Percentiles rank a stretch among this genome's conserved stretches.
Evolutionary conservation across 1,140 invertebrate genomes (phyloP).

Genomic region (Choristoneura fumiferana): DNA sequence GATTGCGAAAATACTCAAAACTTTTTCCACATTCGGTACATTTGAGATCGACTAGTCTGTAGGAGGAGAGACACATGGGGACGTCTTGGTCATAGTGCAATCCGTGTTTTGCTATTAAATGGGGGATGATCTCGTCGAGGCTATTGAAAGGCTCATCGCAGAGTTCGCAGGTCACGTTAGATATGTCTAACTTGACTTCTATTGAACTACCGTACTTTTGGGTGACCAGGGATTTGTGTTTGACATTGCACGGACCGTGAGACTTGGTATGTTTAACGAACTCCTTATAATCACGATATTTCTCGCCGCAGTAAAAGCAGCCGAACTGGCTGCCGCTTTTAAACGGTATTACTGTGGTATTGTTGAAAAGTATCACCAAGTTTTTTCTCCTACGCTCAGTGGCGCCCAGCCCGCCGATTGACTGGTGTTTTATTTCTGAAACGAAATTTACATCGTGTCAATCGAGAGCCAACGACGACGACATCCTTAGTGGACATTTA

Average conservation of each 20-base stretch:
- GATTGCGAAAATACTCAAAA: conserved; percentile 11
- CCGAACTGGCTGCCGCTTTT: conserved; percentile 19
- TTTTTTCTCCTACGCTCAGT: conserved; percentile 34
- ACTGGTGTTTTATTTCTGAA: conserved; percentile 49
- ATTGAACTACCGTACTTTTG: background rate
- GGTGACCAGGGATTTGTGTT: conserved; percentile 5
- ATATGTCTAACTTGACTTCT: conserved; percentile 24
- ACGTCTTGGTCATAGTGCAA: conserved; percentile 21
- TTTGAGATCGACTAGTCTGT: conserved; percentile 13
- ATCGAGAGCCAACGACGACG: background rate
- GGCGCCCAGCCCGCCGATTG: conserved; percentile 10
- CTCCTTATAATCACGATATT: background rate
- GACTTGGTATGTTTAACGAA: conserved; percentile 24
- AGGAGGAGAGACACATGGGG: background rate
- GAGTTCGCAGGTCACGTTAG: conserved; percentile 21
- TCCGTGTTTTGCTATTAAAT: conserved; percentile 21
- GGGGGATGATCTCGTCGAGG: conserved; percentile 19
- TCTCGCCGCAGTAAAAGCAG: conserved; percentile 24
- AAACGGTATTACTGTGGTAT: conserved; percentile 23
- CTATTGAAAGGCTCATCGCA: conserved; percentile 17
- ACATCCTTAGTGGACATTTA: no score
- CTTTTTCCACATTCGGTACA: conserved; percentile 17
- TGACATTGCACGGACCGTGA: conserved; percentile 7
- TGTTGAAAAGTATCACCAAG: conserved; percentile 22
- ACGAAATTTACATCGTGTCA: conserved; percentile 44